Evolutionary conservation across 2,113 vertebrate species (phyloP), one percentile per base, ranked within the genome.

Genomic region (Anoplopoma fimbria): DNA sequence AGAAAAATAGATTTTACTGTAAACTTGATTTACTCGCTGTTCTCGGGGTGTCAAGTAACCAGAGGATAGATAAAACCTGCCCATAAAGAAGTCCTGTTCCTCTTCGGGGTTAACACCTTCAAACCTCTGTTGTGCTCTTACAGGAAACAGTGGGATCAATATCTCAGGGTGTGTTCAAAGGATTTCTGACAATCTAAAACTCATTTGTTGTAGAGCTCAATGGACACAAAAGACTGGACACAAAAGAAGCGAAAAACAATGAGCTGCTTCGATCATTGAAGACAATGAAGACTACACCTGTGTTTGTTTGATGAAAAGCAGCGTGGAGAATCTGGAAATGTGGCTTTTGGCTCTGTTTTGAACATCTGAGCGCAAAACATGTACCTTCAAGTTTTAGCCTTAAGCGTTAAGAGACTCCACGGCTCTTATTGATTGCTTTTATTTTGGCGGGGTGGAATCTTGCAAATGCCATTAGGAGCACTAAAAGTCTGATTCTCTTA

Each of bases 1-100:
- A 74, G 77, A 77, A 84, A 87, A 87, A 92, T 86, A 76, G 88
- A 93, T 92, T 93, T 93, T 72, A 84, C 81, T 80, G 81, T 91
- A 81, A 91, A 92, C 74, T 27, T 87, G 88, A 93, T 90, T 90
- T 87, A 93, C 89, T 53, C 13, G 47, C 63, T 13, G 47, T 82
- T 89, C 84, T 78, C 58, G 53, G 82, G 76, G 87, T 75, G 81
- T 94, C 89, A 58, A 55, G 72, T 92, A 92, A 87, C 87, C 38
- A 77, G 76, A 86, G 86, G 75, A 87, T 31, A 64, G 77, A 88
- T 89, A 83, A 89, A 92, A 86, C 75, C 47, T 45, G 31, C 64
- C 77, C 75, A 76, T 90, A 89, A 91, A 92, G 33, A 91, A 81
- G 83, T 75, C 81, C 58, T 51, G 76, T 78, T n/a, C n/a, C 81